phyloP scores from a whole-genome alignment of 2,797 vertebrate genomes.

The Clarias fuscus region DNA sequence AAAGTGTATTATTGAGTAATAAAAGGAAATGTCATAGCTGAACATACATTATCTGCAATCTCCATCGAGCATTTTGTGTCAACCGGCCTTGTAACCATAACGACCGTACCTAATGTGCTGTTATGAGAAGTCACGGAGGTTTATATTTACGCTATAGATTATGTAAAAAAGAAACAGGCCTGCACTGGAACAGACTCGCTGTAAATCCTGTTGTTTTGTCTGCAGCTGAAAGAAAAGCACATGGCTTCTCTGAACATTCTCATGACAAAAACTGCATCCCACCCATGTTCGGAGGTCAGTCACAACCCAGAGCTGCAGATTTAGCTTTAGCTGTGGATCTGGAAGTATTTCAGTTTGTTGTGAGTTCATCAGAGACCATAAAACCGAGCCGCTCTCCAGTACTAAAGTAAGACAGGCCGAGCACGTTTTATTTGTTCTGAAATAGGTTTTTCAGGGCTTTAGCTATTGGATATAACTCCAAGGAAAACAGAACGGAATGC shows the following conservation, averaged over 20 bases:
- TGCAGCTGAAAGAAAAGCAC: not conserved
- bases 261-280: not conserved
- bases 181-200: not conserved
- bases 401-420: slow-evolving; percentile 21
- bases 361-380: slow-evolving; percentile 4
- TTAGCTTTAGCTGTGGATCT: slow-evolving; percentile 5
- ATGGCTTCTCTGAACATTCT: not conserved
- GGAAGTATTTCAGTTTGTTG: not conserved
- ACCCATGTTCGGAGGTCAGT: not conserved
- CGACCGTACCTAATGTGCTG: slow-evolving; percentile 49
- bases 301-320: not conserved
- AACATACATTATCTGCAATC: slow-evolving; percentile 22
- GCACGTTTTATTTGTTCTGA: slow-evolving; percentile 22
- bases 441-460: slow-evolving; percentile 22
- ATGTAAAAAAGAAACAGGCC: slow-evolving; percentile 1
- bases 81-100: slow-evolving; percentile 50
- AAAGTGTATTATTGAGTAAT: slow-evolving; percentile 35
- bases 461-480: slow-evolving; percentile 1
- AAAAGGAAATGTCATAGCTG: slow-evolving; percentile 19
- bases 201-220: slow-evolving; percentile 13
- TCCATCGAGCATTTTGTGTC: slow-evolving; percentile 38
- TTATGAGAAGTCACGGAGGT: slow-evolving; percentile 37
- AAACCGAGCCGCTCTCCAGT: not conserved
- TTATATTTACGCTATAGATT: slow-evolving; percentile 28
- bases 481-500: slow-evolving; percentile 12